Evolutionary conservation across 2,888 invertebrate genomes (phyloP), one percentile per base, ranked within the genome.

Genomic region (Scaptomyza tumidula): DNA sequence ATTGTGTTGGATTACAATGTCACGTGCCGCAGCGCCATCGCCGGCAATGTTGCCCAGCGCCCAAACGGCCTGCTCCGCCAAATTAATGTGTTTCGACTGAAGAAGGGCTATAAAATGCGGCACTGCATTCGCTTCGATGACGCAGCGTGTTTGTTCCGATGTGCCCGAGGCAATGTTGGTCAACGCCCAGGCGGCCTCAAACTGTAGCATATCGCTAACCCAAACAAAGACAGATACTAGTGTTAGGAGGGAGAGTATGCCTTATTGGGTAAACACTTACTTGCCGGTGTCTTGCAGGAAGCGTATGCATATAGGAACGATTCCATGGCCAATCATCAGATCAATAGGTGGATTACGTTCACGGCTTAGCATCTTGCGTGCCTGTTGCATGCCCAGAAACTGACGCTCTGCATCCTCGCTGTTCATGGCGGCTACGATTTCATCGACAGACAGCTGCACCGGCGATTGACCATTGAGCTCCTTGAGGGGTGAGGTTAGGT

Each of bases 31-130:
- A 0, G 97, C 94, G 0, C 97, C 97, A 91, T 97, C 97, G 37
- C 99, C 98, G 9, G 98, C 98, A 83, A 99, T 98, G 93, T 99
- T 99, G 75, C 98, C 98, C n/a, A 98, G 93, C 0, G 99, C 99
- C 99, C 97, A 99, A 0, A 98, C 97, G n/a, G 97, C 96, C 91
- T 98, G 98, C 89, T 98, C 98, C 0, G 97, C 96, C 1, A 97
- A 95, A 75, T 95, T 94, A 0, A 94, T 92, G 41, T 94, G 93
- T 1, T 94, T 92, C 0, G 96, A 96, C 7, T 93, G 92, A 0
- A 98, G 92, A 13, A 99, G 93, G 0, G 93, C 90, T 24, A 98
- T 94, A 55, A 99, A 94, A 65, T 95, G 95, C 0, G 96, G 96
- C 24, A 99, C 94, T 0, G 98, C 98, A n/a, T 97, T 96, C 39